phyloP scores from a whole-genome alignment of 2,797 vertebrate species.

The Capromys pilorides region DNA sequence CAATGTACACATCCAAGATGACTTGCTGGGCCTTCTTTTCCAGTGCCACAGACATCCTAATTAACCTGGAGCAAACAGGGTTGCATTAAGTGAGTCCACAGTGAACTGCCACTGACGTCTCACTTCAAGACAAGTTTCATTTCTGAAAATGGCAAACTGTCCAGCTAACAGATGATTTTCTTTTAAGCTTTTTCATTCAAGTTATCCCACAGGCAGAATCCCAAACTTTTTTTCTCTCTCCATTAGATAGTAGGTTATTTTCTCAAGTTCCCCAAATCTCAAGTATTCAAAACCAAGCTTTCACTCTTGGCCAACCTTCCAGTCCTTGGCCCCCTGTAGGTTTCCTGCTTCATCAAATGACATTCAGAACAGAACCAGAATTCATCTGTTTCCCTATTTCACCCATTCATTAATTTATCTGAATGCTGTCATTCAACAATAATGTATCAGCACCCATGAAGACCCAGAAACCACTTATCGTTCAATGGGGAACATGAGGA shows the following conservation, averaged over 20 bases:
- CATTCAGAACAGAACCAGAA: neutral
- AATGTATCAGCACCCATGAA: rapidly evolving
- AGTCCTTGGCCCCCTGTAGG: neutral
- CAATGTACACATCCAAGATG: neutral
- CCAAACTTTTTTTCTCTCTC: neutral
- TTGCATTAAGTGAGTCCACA: neutral
- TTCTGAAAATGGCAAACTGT: neutral
- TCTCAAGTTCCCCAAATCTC: neutral
- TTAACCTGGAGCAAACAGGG: neutral
- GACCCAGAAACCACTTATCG: neutral
- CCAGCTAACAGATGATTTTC: neutral
- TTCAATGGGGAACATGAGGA: neutral
- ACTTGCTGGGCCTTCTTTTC: neutral
- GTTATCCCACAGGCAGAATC: neutral
- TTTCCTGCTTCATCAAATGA: neutral
- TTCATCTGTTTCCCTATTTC: neutral
- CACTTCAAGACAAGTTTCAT: neutral
- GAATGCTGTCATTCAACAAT: neutral
- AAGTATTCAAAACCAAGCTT: neutral
- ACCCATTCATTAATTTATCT: neutral
- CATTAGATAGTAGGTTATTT: too few relatives aligned
- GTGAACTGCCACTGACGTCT: neutral
- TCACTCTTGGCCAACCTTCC: neutral
- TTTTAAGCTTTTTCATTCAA: neutral
- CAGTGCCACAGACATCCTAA: neutral